These are phyloP conservation scores for Folsomia candida DNA, from an alignment of 2,888 invertebrate genomes.

Conservation along the genomic window DNA sequence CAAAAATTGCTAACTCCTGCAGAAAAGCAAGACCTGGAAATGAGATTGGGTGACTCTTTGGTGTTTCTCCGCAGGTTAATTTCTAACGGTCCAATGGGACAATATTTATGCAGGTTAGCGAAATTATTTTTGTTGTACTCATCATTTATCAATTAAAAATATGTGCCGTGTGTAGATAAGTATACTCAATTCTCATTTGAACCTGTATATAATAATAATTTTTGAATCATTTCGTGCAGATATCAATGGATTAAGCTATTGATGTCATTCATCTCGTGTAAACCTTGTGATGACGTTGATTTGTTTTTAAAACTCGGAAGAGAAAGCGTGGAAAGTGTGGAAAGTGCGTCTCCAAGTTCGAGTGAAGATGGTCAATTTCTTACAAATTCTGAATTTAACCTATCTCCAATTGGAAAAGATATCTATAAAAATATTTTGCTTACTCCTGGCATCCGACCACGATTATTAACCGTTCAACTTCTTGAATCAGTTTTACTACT, in stretches of 20 bases:
- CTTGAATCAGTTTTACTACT: slow-evolving; percentile 58
- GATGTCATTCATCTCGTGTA: slow-evolving; percentile 55
- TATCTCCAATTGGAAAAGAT: slow-evolving; percentile 28
- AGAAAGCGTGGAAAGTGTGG: slow-evolving; percentile 29
- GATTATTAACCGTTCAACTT: slow-evolving; percentile 59
- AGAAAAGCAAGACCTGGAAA: slow-evolving; percentile 52
- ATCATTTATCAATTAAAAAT: too few species aligned
- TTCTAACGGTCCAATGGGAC: slow-evolving; percentile 56
- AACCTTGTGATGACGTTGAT: slow-evolving; percentile 48
- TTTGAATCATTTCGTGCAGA: too few species aligned
- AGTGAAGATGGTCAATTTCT: not conserved
- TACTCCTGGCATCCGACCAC: slow-evolving; percentile 57
- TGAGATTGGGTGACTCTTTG: slow-evolving; percentile 60
- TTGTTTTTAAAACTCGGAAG: slow-evolving; percentile 41
- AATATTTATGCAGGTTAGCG: slow-evolving; percentile 57
- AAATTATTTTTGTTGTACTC: too few species aligned
- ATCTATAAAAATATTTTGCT: slow-evolving; percentile 45
- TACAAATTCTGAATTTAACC: not conserved
- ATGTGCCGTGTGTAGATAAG: too few species aligned
- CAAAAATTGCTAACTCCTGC: slow-evolving; percentile 37
- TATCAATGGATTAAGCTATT: slow-evolving; percentile 60
- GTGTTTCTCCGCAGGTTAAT: slow-evolving; percentile 61
- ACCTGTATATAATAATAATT: too few species aligned
- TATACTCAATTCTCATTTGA: too few species aligned
- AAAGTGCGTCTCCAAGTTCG: not conserved